Evolutionary conservation across 1,140 invertebrate species (phyloP).

Genomic region (Hyphantria cunea): DNA sequence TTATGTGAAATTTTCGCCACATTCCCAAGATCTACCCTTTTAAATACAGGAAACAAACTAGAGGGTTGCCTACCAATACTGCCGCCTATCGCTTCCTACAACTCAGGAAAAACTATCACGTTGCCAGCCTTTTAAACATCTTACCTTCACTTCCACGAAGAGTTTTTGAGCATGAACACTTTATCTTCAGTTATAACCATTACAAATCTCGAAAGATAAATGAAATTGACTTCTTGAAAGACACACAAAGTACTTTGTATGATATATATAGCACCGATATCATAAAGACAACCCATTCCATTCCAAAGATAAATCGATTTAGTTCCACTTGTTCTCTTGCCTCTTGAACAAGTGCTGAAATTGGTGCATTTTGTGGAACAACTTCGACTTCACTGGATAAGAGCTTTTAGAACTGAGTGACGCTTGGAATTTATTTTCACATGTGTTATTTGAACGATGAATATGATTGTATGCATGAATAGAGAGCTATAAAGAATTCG

Average conservation of each 20-base stretch:
- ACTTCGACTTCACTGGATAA: constrained; percentile 1
- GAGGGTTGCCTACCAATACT: too few species aligned
- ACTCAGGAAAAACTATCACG: too few species aligned
- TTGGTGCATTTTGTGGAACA: constrained; percentile 9
- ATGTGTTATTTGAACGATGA: too few species aligned
- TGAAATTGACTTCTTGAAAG: constrained; percentile 4
- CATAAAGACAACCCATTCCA: constrained; percentile 16
- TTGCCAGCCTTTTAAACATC: too few species aligned
- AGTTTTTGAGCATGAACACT: too few species aligned
- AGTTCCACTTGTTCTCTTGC: neutral
- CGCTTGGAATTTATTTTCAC: constrained; percentile 1
- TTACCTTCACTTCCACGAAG: too few species aligned
- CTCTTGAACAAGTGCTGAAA: constrained; percentile 5
- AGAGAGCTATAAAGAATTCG: too few species aligned
- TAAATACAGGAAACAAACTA: too few species aligned
- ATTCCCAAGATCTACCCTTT: too few species aligned
- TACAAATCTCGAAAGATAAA: neutral
- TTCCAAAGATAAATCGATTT: constrained; percentile 31
- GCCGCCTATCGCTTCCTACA: too few species aligned
- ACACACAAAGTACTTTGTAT: constrained; percentile 11
- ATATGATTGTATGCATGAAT: too few species aligned
- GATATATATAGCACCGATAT: constrained; percentile 17
- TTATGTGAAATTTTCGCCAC: too few species aligned
- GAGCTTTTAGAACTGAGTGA: neutral
- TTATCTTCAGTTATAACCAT: neutral